Evolutionary conservation across 2,888 invertebrate genomes (phyloP).

Genomic region (Mythimna albipuncta): DNA sequence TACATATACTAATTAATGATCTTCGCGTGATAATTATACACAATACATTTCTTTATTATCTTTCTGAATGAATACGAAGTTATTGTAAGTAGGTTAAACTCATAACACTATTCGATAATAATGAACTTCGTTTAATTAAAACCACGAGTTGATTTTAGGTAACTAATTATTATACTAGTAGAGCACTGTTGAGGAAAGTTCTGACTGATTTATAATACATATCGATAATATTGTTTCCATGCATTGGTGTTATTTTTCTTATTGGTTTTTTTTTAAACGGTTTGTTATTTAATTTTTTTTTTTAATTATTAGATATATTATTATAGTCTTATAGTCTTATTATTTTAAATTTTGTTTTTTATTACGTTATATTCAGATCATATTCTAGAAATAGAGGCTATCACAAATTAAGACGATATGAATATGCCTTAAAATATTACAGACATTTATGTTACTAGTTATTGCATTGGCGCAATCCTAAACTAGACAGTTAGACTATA

Average conservation of each 20-base stretch:
- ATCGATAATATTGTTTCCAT: neutral
- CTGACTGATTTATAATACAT: neutral
- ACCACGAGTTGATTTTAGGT: neutral
- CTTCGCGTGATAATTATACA: conserved; percentile 19
- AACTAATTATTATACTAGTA: neutral
- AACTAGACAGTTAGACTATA: too few relatives aligned
- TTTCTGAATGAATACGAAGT: neutral
- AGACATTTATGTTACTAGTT: too few relatives aligned
- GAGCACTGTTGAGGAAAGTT: neutral
- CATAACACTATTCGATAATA: neutral
- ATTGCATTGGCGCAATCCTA: too few relatives aligned
- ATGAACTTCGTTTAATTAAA: neutral
- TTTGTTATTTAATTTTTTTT: neutral
- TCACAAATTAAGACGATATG: too few relatives aligned
- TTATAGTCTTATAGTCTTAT: too few relatives aligned
- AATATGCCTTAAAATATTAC: too few relatives aligned
- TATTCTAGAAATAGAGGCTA: too few relatives aligned
- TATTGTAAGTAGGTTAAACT: conserved; percentile 15
- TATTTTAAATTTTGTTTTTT: too few relatives aligned
- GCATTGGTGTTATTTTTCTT: neutral
- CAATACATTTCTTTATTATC: conserved; percentile 26
- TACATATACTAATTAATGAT: conserved; percentile 13
- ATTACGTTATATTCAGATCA: too few relatives aligned
- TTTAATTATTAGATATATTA: too few relatives aligned
- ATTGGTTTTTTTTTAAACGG: neutral